phyloP scores from a whole-genome alignment of 2,113 vertebrate genomes.

The Apteryx mantelli region DNA sequence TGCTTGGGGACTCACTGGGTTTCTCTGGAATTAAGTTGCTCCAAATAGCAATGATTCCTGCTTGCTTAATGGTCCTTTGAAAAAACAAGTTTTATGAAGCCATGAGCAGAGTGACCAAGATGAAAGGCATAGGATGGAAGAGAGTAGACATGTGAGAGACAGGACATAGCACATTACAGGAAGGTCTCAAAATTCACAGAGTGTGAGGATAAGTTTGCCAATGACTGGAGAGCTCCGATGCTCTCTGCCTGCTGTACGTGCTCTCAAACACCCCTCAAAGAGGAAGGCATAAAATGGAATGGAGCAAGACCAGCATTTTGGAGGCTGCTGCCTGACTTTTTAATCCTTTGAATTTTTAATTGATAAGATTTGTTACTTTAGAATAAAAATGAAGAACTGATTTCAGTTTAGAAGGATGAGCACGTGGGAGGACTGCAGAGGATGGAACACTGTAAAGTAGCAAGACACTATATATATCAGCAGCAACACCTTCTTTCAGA shows the following conservation, averaged over 20 bases:
- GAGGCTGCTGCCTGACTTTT: not conserved
- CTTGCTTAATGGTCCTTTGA: not conserved
- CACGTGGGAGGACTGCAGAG: slow-evolving; percentile 2
- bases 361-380: not conserved
- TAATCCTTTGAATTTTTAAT: not conserved
- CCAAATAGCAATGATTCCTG: not conserved
- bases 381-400: not conserved
- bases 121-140: not conserved
- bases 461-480: not conserved
- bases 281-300: not conserved
- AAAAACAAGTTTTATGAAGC: not conserved
- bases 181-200: not conserved
- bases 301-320: not conserved
- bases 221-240: not conserved
- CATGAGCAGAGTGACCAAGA: not conserved
- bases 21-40: not conserved
- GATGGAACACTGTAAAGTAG: not conserved
- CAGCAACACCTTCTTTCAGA: not conserved
- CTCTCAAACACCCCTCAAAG: not conserved
- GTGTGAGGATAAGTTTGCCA: not conserved
- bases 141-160: not conserved
- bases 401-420: slow-evolving; percentile 8
- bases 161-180: not conserved
- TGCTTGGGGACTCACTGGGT: not conserved
- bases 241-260: not conserved